Conservation (phyloP, 2,797 vertebrate genomes). For the Linurgus olivaceus region DNA sequence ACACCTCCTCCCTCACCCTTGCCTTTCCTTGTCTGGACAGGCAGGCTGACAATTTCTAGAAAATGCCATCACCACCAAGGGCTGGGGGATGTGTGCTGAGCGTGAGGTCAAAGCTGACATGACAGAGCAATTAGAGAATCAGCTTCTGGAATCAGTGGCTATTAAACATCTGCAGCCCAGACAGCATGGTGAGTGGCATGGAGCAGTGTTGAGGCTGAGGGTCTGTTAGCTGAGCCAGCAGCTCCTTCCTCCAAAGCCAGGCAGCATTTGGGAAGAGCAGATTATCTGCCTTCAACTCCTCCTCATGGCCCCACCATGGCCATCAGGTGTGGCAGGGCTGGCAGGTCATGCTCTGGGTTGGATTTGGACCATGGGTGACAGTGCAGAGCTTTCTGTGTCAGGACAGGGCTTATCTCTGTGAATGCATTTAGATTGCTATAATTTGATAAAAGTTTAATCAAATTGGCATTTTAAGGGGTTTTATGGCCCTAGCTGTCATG, state of each 20-base stretch:
- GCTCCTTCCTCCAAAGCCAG: not conserved
- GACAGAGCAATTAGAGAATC: not conserved
- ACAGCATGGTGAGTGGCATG: not conserved
- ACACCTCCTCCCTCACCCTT: accelerated
- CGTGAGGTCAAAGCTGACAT: not conserved
- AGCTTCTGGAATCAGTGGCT: constrained; percentile 26
- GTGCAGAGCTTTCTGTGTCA: not conserved
- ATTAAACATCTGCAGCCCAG: not conserved
- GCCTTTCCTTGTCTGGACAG: not conserved
- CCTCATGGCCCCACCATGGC: accelerated
- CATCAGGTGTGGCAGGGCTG: not conserved
- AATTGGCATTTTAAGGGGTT: not conserved
- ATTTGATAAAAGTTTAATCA: not conserved
- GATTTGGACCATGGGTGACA: not conserved
- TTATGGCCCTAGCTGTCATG: not conserved
- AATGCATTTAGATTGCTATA: not conserved
- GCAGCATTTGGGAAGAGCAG: not conserved
- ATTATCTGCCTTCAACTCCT: not conserved
- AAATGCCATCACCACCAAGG: not conserved
- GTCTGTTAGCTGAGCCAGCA: not conserved
- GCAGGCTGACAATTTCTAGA: not conserved
- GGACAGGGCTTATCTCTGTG: not conserved
- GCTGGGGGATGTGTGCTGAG: not conserved
- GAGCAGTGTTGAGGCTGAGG: not conserved
- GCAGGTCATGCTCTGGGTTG: not conserved